Evolutionary conservation across 2,113 vertebrate species (phyloP).

Genomic region (Aspiorhynchus laticeps): DNA sequence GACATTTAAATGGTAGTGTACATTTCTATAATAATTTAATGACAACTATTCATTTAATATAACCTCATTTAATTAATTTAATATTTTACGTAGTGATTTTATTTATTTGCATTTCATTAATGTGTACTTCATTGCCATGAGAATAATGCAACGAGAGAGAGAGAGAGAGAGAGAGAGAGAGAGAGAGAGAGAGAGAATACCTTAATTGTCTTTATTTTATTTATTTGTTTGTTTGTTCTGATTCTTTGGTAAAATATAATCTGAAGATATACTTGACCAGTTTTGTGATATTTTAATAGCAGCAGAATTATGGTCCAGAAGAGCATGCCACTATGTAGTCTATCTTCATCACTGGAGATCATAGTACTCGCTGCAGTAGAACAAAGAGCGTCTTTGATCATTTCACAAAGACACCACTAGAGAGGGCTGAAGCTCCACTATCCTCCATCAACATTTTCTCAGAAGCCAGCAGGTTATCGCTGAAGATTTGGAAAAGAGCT

Average conservation of each 20-base stretch:
- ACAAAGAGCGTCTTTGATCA: neutral
- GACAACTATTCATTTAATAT: neutral
- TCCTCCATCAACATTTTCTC: neutral
- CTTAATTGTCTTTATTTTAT: too few species aligned
- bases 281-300: neutral
- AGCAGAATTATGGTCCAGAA: neutral
- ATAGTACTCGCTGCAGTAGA: too few species aligned
- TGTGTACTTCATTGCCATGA: neutral
- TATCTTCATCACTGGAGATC: neutral
- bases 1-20: neutral
- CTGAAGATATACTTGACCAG: neutral
- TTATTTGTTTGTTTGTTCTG: neutral
- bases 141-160: neutral
- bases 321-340: neutral
- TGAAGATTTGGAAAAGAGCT: slow-evolving; percentile 27
- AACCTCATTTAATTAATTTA: neutral
- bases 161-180: neutral
- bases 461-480: slow-evolving; percentile 1
- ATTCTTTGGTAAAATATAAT: neutral
- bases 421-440: slow-evolving; percentile 51
- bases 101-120: neutral
- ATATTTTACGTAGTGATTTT: neutral
- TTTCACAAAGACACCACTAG: slow-evolving; percentile 45
- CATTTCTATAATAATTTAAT: neutral
- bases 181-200: too few species aligned